Evolutionary conservation across 2,797 vertebrate species (phyloP).

Genomic region (Macropodus opercularis): DNA sequence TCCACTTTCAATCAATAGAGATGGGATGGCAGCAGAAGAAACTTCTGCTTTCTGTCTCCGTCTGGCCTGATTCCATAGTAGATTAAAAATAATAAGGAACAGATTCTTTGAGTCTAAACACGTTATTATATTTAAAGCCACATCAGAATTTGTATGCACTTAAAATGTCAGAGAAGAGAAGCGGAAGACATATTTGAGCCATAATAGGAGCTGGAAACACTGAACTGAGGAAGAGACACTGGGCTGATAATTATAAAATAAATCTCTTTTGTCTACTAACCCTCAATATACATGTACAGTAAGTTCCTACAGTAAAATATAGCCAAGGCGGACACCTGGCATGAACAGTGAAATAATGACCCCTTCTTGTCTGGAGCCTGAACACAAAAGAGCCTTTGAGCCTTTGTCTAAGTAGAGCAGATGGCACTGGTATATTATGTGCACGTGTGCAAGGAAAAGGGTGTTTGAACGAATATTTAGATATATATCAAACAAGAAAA

Average conservation of each 20-base stretch:
- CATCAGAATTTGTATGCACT: neutral
- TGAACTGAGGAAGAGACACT: no score
- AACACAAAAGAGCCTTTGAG: constrained; percentile 61
- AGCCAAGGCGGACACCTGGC: constrained; percentile 65
- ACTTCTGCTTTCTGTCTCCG: constrained; percentile 6
- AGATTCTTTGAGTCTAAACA: constrained; percentile 2
- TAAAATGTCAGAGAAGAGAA: no score
- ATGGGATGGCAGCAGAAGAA: constrained; percentile 43
- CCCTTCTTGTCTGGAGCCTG: constrained; percentile 36
- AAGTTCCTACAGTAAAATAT: constrained; percentile 48
- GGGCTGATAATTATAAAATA: no score
- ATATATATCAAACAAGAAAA: constrained; percentile 28
- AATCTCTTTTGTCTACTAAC: constrained; percentile 17
- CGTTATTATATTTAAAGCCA: constrained; percentile 8
- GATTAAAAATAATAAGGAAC: neutral
- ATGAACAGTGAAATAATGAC: constrained; percentile 51
- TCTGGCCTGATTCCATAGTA: no score
- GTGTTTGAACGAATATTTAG: constrained; percentile 54
- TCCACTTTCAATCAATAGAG: constrained; percentile 71
- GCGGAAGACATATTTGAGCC: no score
- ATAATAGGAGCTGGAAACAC: no score
- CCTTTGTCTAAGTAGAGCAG: constrained; percentile 65
- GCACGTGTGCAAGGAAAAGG: constrained; percentile 31
- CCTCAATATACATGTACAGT: no score
- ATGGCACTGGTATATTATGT: constrained; percentile 61